Evolutionary conservation across 2,113 vertebrate genomes (phyloP).

Genomic region (Alethe diademata): DNA sequence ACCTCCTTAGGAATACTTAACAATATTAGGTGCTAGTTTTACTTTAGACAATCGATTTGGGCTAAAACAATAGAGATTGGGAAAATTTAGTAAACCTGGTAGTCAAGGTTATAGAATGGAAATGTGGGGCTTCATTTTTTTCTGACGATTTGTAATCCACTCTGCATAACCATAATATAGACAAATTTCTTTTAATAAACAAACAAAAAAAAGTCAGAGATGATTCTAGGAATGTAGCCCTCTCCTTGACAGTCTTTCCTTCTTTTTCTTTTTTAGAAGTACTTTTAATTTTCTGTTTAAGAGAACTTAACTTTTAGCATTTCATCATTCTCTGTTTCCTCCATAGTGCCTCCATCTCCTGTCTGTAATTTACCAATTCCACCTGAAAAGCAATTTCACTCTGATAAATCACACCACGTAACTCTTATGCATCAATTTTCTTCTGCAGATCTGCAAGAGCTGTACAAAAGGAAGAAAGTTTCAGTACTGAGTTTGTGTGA

Average conservation of each 20-base stretch:
- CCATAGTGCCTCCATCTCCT: not conserved
- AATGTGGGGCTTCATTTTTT: not conserved
- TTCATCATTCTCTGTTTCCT: not conserved
- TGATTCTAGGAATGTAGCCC: rapidly evolving
- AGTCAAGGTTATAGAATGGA: not conserved
- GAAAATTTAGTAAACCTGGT: not conserved
- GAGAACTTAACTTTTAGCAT: not conserved
- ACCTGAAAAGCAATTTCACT: not conserved
- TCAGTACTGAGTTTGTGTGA: not conserved
- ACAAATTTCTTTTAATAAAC: not conserved
- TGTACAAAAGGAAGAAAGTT: not conserved
- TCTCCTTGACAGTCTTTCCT: not conserved
- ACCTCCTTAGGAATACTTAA: too few species aligned
- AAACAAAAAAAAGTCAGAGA: not conserved
- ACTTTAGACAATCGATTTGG: not conserved
- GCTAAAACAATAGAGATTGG: not conserved
- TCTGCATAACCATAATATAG: not conserved
- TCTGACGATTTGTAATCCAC: not conserved
- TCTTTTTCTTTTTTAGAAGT: not conserved
- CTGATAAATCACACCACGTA: not conserved
- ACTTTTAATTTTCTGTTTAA: not conserved
- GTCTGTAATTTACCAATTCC: not conserved
- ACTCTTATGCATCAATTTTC: not conserved
- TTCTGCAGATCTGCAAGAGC: not conserved
- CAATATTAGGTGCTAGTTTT: not conserved